A percentile compares a stretch with the other conserved stretches of the same genome.
These are phyloP conservation scores for Diplazon laetatorius DNA, from an alignment of 2,888 invertebrate genomes.

Conservation along the genomic window DNA sequence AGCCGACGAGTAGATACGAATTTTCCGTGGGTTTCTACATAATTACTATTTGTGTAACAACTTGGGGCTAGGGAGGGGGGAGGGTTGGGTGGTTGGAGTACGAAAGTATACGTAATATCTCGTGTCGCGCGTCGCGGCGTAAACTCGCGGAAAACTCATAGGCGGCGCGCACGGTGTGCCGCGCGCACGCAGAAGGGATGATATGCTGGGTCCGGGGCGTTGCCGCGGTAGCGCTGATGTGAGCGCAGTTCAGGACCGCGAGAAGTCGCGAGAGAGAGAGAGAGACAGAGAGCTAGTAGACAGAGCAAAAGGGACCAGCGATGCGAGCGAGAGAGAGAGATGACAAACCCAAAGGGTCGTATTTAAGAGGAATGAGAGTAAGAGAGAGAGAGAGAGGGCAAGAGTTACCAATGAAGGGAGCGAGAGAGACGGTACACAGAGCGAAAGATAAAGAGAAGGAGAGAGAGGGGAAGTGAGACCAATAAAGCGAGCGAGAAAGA, in stretches of 20 bases:
- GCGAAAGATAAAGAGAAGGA: too few species aligned
- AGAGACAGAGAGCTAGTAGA: conserved; percentile 18
- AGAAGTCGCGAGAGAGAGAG: neutral
- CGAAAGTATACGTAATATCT: too few species aligned
- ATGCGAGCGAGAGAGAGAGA: conserved; percentile 1
- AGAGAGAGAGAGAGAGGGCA: too few species aligned
- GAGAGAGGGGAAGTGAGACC: too few species aligned
- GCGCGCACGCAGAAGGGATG: conserved; percentile 36
- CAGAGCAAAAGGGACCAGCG: conserved; percentile 20
- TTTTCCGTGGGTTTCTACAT: conserved; percentile 41
- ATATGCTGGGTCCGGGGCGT: conserved; percentile 60
- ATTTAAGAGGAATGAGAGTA: too few species aligned
- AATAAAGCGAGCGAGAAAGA: too few species aligned
- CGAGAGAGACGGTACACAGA: too few species aligned
- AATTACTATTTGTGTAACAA: conserved; percentile 55
- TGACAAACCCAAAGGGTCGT: neutral
- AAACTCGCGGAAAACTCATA: neutral
- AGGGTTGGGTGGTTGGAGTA: too few species aligned
- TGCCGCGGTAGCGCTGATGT: conserved; percentile 44
- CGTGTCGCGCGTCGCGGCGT: neutral
- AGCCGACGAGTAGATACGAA: conserved; percentile 39
- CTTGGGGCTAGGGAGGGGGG: conserved; percentile 22
- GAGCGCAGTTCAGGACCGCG: conserved; percentile 9
- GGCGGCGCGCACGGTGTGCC: conserved; percentile 18
- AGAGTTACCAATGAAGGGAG: too few species aligned